These are phyloP conservation scores for Adelges cooleyi DNA, from an alignment of 1,140 invertebrate species.

Conservation along the genomic window DNA sequence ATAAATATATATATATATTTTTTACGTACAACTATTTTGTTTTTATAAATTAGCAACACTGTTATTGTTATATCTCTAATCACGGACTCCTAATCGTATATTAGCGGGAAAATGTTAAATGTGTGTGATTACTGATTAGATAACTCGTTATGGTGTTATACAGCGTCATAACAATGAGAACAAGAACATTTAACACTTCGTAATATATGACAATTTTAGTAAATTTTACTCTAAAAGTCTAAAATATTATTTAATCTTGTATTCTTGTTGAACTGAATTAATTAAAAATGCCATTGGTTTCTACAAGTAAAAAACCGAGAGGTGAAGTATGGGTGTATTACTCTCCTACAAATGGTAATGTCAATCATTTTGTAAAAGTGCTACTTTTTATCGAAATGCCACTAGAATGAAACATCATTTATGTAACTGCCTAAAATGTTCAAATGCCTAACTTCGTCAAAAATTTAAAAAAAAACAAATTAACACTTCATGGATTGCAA, in stretches of 20 bases:
- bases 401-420: background rate
- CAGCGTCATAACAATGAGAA: background rate
- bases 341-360: background rate
- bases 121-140: background rate
- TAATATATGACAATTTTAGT: background rate
- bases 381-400: background rate
- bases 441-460: background rate
- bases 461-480: slow-evolving; percentile 7
- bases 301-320: background rate
- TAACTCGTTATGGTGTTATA: slow-evolving; percentile 1
- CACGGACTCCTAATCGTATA: background rate
- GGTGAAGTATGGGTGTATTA: slow-evolving; percentile 2
- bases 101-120: background rate
- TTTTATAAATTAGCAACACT: no score
- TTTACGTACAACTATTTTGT: no score
- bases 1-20: no score
- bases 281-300: slow-evolving; percentile 1
- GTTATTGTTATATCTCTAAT: background rate
- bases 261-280: background rate
- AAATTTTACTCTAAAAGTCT: background rate
- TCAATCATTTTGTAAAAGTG: slow-evolving; percentile 5
- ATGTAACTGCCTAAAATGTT: slow-evolving; percentile 2
- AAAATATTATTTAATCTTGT: background rate
- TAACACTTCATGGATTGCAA: background rate
- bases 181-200: background rate